phyloP scores from a whole-genome alignment of 2,888 invertebrate genomes.

The Aleiodes testaceus region DNA sequence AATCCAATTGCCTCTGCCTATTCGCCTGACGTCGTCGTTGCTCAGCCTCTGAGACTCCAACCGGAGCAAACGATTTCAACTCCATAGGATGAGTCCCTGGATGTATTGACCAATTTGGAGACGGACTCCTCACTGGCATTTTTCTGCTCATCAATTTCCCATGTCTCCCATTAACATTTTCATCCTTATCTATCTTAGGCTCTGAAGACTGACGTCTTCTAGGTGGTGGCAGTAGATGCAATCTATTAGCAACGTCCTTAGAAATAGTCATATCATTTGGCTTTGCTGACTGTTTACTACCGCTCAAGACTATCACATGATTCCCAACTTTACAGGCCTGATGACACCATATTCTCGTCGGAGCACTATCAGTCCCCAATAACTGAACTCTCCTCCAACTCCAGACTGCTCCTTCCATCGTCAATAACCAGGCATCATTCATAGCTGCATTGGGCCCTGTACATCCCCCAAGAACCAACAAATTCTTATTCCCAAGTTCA shows the following conservation, averaged over 20 bases:
- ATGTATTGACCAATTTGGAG: background rate
- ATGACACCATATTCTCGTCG: conserved; percentile 94
- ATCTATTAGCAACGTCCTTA: conserved; percentile 5
- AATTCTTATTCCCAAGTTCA: conserved; percentile 82
- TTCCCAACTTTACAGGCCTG: conserved; percentile 89
- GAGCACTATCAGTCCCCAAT: conserved; percentile 84
- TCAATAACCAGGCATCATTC: conserved; percentile 93
- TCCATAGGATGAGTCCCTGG: conserved; percentile 37
- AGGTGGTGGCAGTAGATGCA: conserved; percentile 10
- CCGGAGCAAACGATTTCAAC: conserved; percentile 61
- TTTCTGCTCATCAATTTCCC: conserved; percentile 69
- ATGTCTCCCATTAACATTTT: conserved; percentile 83
- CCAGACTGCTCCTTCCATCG: conserved; percentile 82
- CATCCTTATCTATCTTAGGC: conserved; percentile 76
- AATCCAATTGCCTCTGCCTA: conserved; percentile 79
- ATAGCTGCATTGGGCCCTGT: conserved; percentile 90
- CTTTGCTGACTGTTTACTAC: conserved; percentile 61
- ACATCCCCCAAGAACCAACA: conserved; percentile 88
- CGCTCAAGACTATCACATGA: conserved; percentile 83
- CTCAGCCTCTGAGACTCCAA: conserved; percentile 76
- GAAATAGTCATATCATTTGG: conserved; percentile 62
- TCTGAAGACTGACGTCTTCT: conserved; percentile 6
- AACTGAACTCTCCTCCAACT: conserved; percentile 85
- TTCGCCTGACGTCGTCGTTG: conserved; percentile 69
- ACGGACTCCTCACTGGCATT: conserved; percentile 14